Conservation (phyloP, 2,113 vertebrate species). For the Chinchilla lanigera region DNA sequence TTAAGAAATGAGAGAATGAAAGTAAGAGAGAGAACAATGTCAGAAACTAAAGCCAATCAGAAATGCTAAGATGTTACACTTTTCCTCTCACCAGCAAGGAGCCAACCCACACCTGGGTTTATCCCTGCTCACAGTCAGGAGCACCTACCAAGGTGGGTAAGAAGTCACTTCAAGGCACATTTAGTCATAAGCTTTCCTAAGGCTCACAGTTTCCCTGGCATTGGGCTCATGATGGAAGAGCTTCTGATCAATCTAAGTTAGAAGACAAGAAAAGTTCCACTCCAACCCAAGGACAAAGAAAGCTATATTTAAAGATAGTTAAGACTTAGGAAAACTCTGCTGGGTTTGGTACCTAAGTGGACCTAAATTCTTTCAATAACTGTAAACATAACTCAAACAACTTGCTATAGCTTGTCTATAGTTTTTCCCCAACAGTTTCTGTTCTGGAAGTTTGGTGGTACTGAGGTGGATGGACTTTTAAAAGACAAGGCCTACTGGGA, state of each 20-base stretch:
- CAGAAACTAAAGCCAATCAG: background rate
- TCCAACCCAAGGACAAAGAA: background rate
- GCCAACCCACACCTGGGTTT: background rate
- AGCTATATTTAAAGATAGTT: background rate
- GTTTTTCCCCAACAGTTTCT: background rate
- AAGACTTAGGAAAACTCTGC: background rate
- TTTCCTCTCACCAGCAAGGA: background rate
- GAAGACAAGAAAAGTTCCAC: background rate
- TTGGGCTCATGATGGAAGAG: accelerated
- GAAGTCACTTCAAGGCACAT: background rate
- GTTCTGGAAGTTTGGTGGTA: background rate
- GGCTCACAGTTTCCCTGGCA: background rate
- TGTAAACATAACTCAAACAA: background rate
- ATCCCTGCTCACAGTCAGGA: background rate
- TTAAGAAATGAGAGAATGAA: background rate
- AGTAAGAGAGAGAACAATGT: background rate
- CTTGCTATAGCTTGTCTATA: background rate
- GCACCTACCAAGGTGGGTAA: background rate
- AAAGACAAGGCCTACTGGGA: background rate
- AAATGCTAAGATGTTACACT: background rate
- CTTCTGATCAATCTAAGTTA: background rate
- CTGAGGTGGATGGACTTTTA: background rate
- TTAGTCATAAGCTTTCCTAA: background rate
- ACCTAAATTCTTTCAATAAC: background rate
- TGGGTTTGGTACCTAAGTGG: background rate